phyloP scores from a whole-genome alignment of 2,888 invertebrate species.

The Biston betularia region DNA sequence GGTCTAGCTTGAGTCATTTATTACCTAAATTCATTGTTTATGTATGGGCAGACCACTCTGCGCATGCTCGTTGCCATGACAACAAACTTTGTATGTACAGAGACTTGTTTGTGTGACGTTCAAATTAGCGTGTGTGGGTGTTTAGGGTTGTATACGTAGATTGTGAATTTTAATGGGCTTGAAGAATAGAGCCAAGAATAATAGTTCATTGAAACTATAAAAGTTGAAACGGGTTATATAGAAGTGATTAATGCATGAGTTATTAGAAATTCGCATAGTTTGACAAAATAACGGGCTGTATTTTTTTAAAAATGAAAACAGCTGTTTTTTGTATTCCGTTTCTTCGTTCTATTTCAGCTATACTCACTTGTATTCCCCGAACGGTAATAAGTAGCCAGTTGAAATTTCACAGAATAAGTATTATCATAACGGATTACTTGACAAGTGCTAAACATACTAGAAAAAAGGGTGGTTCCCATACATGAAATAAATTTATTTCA shows the following conservation, averaged over 20 bases:
- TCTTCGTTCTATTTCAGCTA: no score
- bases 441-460: no score
- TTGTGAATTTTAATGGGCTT: conserved; percentile 55
- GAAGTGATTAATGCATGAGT: conserved; percentile 41
- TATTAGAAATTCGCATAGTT: conserved; percentile 33
- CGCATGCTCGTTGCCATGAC: conserved; percentile 81
- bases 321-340: no score
- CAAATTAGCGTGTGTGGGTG: conserved; percentile 45
- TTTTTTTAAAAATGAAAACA: conserved; percentile 29
- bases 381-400: no score
- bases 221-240: conserved; percentile 41
- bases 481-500: no score
- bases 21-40: conserved; percentile 74
- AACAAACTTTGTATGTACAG: conserved; percentile 66
- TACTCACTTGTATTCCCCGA: no score
- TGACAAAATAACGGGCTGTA: conserved; percentile 21
- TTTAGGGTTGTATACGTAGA: conserved; percentile 36
- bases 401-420: no score
- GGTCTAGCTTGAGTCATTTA: conserved; percentile 54
- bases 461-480: no score
- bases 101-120: conserved; percentile 23
- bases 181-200: conserved; percentile 48
- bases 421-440: no score
- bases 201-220: conserved; percentile 51
- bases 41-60: conserved; percentile 66